Evolutionary conservation across 2,797 vertebrate species (phyloP), one percentile per base, ranked within the genome.

Genomic region (Limnodromus scolopaceus): DNA sequence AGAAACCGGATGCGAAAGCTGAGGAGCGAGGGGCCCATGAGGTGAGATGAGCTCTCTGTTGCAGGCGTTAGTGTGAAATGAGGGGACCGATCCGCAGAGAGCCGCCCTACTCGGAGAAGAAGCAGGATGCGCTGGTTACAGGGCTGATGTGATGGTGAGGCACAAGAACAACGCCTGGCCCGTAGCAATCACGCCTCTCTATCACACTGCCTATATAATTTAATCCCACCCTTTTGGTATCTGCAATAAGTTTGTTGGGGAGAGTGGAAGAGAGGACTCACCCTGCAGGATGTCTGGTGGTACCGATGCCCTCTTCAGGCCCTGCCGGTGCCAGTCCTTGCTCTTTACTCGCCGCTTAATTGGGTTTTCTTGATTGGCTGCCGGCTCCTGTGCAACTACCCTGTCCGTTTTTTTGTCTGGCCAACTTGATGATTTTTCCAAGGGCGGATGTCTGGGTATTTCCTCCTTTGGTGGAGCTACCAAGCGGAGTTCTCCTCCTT

Each of bases 351-450:
- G 68, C 16, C 14, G 91, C 46, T 87, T 97, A 64, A 75, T n/a
- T 39, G 39, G 16, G n/a, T 46, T 70, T 45, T 95, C 95, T 49
- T 96, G 96, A 28, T 27, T 77, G 13, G 45, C 78, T 60, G 75
- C 86, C 1, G 57, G 20, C 28, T 97, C 97, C 68, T 97, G 95
- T 53, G 93, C 39, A 27, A 89, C 66, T 18, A 53, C 23, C 27
- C 51, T 66, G 4, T 28, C 2, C 0, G 3, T 1, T 51, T 53
- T 95, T 87, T 92, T 97, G 51, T 94, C 94, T 20, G 98, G 98
- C 94, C 98, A 98, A 83, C 98, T 98, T 57, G 97, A 97, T 1
- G 98, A 95, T 83, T 98, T 98, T 95, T 98, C 98, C 79, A 98
- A 96, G 4, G 94, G 96, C 5, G 89, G 70, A 25, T 98, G 98